Evolutionary conservation across 2,113 vertebrate species (phyloP).

Genomic region (Syngnathus floridae): DNA sequence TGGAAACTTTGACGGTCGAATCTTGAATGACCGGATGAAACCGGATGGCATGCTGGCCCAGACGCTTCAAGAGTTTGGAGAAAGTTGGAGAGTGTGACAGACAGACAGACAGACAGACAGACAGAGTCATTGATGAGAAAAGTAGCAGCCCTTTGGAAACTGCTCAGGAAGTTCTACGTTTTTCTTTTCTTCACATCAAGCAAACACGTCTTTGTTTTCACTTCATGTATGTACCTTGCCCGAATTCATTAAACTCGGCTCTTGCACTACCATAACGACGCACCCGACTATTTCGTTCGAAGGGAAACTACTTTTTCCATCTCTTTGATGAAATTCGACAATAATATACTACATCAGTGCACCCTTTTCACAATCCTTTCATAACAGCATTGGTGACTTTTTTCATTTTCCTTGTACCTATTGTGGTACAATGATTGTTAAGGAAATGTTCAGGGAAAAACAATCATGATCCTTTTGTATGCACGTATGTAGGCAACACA

Average conservation of each 20-base stretch:
- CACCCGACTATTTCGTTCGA: neutral
- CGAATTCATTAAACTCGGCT: neutral
- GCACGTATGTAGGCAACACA: no score
- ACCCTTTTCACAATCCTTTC: no score
- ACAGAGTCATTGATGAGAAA: neutral
- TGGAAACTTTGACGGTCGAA: conserved; percentile 74
- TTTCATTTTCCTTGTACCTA: no score
- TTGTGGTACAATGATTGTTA: no score
- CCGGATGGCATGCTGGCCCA: conserved; percentile 63
- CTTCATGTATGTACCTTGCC: neutral
- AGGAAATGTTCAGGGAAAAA: no score
- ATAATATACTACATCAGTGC: no score
- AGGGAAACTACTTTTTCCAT: no score
- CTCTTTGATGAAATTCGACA: no score
- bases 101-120: neutral
- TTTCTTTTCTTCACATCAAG: neutral
- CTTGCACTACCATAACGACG: neutral
- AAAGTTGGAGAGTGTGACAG: conserved; percentile 74
- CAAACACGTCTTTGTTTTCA: neutral
- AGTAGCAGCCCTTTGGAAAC: neutral
- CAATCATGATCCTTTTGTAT: no score
- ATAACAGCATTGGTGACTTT: neutral
- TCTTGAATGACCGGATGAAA: conserved; percentile 67
- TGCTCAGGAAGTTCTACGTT: no score
- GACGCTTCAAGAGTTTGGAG: conserved; percentile 64